A percentile compares a stretch with the other conserved stretches of the same genome.
phyloP scores from a whole-genome alignment of 2,888 invertebrate species.

The Spatulosminthurus flaviceps region DNA sequence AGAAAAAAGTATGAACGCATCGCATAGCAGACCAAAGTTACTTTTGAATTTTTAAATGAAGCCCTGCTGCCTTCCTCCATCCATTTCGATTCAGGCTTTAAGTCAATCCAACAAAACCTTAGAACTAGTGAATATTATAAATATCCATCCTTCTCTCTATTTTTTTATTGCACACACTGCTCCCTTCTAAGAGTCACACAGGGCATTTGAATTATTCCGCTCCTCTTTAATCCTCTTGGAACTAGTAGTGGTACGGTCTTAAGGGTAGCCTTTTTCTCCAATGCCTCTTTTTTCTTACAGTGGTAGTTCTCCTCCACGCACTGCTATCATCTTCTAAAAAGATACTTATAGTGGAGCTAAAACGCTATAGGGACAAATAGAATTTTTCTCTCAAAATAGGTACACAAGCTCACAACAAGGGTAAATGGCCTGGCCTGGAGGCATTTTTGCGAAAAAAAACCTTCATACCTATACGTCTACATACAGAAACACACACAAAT shows the following conservation, averaged over 20 bases:
- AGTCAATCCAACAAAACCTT: not conserved
- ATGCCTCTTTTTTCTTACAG: too few relatives aligned
- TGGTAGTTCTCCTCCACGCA: too few relatives aligned
- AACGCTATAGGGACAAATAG: not conserved
- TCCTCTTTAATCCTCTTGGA: not conserved
- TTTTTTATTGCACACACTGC: too few relatives aligned
- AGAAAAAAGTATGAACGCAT: not conserved
- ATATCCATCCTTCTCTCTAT: not conserved
- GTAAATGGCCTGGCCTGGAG: slow-evolving; percentile 52
- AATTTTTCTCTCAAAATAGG: slow-evolving; percentile 45
- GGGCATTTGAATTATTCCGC: slow-evolving; percentile 18
- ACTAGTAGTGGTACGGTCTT: not conserved
- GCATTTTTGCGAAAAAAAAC: slow-evolving; percentile 49
- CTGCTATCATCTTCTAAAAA: too few relatives aligned
- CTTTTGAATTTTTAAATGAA: slow-evolving; percentile 30
- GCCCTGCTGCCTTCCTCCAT: slow-evolving; percentile 32
- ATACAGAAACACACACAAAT: slow-evolving; percentile 1
- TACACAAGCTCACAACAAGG: slow-evolving; percentile 17
- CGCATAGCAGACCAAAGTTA: not conserved
- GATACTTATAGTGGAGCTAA: too few relatives aligned
- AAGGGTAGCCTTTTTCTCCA: not conserved
- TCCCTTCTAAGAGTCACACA: not conserved
- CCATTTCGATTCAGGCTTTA: slow-evolving; percentile 8
- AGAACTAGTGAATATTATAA: not conserved
- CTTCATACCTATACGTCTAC: too few relatives aligned